These are phyloP conservation scores for Melanotus villosus DNA, from an alignment of 2,888 invertebrate species.

Conservation along the genomic window DNA sequence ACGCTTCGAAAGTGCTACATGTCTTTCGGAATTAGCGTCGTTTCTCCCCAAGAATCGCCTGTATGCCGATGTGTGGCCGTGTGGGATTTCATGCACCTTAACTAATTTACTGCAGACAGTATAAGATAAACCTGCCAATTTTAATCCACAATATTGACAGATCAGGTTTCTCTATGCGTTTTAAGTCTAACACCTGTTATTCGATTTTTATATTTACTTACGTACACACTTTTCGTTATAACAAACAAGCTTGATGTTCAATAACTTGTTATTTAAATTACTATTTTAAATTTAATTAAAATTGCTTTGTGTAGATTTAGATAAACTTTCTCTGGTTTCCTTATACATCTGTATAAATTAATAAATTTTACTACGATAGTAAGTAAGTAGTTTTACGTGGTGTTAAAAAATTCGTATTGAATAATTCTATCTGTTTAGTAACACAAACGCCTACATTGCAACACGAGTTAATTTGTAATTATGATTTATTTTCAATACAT, in stretches of 20 bases:
- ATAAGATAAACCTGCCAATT: constrained; percentile 30
- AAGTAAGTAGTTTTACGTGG: no score
- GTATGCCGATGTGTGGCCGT: constrained; percentile 26
- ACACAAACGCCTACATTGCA: constrained; percentile 13
- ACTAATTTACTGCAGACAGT: constrained; percentile 19
- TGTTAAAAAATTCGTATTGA: not conserved
- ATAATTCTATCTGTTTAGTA: not conserved
- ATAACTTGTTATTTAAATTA: no score
- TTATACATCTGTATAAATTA: constrained; percentile 16
- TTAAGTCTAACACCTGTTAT: not conserved
- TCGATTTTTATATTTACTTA: not conserved
- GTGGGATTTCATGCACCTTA: constrained; percentile 35
- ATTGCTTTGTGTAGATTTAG: no score
- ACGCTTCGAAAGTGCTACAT: not conserved
- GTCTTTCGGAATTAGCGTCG: constrained; percentile 18
- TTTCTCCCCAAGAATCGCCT: constrained; percentile 3
- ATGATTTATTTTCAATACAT: constrained; percentile 22
- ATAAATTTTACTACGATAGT: constrained; percentile 1
- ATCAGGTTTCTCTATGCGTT: constrained; percentile 25
- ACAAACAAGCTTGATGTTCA: no score
- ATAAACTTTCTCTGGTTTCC: constrained; percentile 12
- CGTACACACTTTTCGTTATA: no score
- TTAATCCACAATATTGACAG: constrained; percentile 25
- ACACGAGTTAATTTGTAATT: constrained; percentile 12
- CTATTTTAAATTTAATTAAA: no score